Base-by-base conservation (phyloP, 2,797 vertebrate genomes). In the Diplodus sargus region DNA sequence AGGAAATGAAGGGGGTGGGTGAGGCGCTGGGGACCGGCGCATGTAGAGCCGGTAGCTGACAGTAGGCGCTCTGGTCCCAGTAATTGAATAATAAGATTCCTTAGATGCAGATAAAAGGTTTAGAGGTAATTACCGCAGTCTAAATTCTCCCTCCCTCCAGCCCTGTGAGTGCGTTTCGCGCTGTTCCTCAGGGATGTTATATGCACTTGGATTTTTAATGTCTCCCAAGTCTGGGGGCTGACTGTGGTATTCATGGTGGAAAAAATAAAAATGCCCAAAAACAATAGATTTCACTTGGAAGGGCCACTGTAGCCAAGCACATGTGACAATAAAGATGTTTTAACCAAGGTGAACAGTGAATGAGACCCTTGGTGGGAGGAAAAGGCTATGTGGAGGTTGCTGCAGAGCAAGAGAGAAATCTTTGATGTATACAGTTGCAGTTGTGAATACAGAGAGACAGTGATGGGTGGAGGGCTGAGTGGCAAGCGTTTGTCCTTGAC, bases 51-150 rank as follows among this genome's bases (percentile, higher is more conserved):
- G 9, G 54, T 78, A 77, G 74, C 84, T 89, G 75, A 71, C 86
- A 85, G 85, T 78, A 53, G 82, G 70, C 79, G 72, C 82, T 90
- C 75, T 42, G 68, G 80, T 86, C 74, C 67, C 74, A 64, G 74
- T 92, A 91, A 94, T 91, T 92, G 87, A 93, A 93, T 93, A 93
- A 93, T 89, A 87, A 86, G 82, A 92, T 93, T 92, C 90, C 86
- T 91, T 57, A 85, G 89, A 92, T 89, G 85, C 77, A 94, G 90
- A 94, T 93, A 92, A 93, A 91, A 91, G 92, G 85, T 92, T 94
- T 87, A 82, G 89, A 87, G 74, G 90, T 92, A 93, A 93, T 95
- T 92, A 91, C 85, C 83, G 78, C 71, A 78, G 79, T 84, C 84
- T 80, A 80, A 84, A 81, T 79, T 61, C 76, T 64, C 39, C 65